Base-by-base conservation (phyloP, 1,140 invertebrate species). In the Cydia fagiglandana region DNA sequence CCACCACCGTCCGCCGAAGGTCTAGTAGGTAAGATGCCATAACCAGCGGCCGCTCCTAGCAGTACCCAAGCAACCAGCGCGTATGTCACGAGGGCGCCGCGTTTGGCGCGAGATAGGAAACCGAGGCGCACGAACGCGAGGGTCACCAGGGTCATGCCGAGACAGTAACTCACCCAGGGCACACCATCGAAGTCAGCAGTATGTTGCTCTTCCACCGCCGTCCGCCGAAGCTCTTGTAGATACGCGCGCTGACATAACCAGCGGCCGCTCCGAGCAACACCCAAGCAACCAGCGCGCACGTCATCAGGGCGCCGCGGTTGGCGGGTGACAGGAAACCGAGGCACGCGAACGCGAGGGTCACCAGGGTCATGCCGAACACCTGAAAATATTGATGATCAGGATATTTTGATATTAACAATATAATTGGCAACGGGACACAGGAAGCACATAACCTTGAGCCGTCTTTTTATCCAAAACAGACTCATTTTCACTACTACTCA, bases 201-300 rank as follows among this genome's bases (percentile, higher is more conserved):
- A 99, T 97, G 94, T 99, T 99, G 34, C 97, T 97, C 93, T 99
- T 99, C 99, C 99, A 99, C 88, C 98, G 98, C 83, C 99, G 96
- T 15, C 99, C 99, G 15, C 98, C 98, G 93, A 99, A 99, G 92
- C 98, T 99, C 94, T 99, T 99, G 91, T 99, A 99, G 80, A 99
- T 96, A 81, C 98, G 94, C 6, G 99, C 97, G 68, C 98, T 99
- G 30, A 98, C 96, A 92, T 99, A 99, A 9, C 99, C 99, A 77
- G 98, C 98, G 28, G 97, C 97, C 2, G 98, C 98, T 41, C 99
- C 99, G 15, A 99, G 94, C 76, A 98, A 96, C 1, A 99, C 98
- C 93, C 98, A 99, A 53, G 99, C 94, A 1, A 99, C 97, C 94
- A 99, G 95, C 17, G 98, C 97, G 93, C 98, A 99, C 4, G 99